Percentiles rank a stretch among this genome's conserved stretches.
phyloP scores from a whole-genome alignment of 2,113 vertebrate species.

The Tylochromis polylepis region DNA sequence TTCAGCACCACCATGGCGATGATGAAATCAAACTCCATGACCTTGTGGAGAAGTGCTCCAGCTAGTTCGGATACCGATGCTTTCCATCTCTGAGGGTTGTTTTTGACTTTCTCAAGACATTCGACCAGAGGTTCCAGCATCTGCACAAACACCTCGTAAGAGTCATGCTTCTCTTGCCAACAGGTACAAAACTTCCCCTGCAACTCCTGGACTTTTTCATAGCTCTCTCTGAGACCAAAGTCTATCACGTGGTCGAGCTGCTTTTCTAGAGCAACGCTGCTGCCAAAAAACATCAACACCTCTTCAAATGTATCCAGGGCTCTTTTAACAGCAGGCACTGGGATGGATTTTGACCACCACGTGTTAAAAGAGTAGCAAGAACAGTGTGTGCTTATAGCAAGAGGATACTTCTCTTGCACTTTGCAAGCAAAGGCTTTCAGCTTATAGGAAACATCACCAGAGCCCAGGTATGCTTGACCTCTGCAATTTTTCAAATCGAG shows the following conservation, averaged over 20 bases:
- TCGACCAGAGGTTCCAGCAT: conserved; percentile 85
- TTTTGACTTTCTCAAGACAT: conserved; percentile 84
- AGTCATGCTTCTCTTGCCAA: conserved; percentile 89
- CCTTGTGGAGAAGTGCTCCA: conserved; percentile 75
- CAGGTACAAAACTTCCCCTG: conserved; percentile 81
- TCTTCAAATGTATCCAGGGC: conserved; percentile 86
- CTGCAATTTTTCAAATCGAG: conserved; percentile 91
- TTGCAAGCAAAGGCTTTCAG: conserved; percentile 90
- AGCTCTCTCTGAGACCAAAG: conserved; percentile 81
- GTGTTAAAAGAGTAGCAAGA: conserved; percentile 92
- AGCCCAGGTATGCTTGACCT: conserved; percentile 90
- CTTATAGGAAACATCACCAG: conserved; percentile 87
- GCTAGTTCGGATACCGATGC: conserved; percentile 73
- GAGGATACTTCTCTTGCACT: conserved; percentile 88
- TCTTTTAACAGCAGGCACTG: conserved; percentile 81
- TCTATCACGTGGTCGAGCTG: conserved; percentile 84
- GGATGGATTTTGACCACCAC: conserved; percentile 89
- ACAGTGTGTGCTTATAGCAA: conserved; percentile 87
- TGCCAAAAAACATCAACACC: conserved; percentile 81
- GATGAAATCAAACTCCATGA: conserved; percentile 91
- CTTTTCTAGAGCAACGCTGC: conserved; percentile 74
- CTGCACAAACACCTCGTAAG: conserved; percentile 87
- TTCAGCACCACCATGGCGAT: conserved; percentile 87
- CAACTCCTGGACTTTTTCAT: conserved; percentile 82
- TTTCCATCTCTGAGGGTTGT: conserved; percentile 80